Conservation (phyloP, 1,140 invertebrate species). For the Pectinophora gossypiella region DNA sequence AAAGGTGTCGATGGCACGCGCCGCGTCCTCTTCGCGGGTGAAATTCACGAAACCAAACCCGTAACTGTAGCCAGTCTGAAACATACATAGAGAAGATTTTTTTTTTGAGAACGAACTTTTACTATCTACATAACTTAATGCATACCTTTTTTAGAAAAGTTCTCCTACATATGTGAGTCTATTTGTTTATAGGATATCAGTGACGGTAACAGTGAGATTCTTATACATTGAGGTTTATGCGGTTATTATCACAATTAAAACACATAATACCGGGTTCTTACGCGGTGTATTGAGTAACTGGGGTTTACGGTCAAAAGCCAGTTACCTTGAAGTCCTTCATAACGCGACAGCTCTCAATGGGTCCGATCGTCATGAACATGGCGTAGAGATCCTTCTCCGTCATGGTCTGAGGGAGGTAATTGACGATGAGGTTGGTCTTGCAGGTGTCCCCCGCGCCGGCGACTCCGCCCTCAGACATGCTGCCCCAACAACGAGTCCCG, state of each 20-base stretch:
- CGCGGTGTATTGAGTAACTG: too few species aligned
- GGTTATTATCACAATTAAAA: too few species aligned
- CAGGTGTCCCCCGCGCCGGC: slow-evolving; percentile 50
- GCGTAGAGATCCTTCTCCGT: slow-evolving; percentile 93
- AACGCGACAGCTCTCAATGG: slow-evolving; percentile 92
- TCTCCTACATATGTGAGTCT: too few species aligned
- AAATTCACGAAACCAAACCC: slow-evolving; percentile 98
- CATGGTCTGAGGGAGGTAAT: slow-evolving; percentile 96
- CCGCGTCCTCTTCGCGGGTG: slow-evolving; percentile 88
- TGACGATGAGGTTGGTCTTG: slow-evolving; percentile 93
- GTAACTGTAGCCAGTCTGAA: slow-evolving; percentile 94
- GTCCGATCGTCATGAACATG: slow-evolving; percentile 91
- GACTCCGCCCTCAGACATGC: slow-evolving; percentile 59
- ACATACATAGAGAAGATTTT: slow-evolving; percentile 11
- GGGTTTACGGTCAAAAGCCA: too few species aligned
- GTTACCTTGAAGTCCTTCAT: slow-evolving; percentile 92
- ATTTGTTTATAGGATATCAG: too few species aligned
- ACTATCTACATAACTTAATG: too few species aligned
- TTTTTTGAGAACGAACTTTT: too few species aligned
- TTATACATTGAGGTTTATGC: too few species aligned
- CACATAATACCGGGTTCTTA: too few species aligned
- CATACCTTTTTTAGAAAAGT: too few species aligned
- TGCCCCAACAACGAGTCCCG: slow-evolving; percentile 53
- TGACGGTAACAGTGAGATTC: too few species aligned
- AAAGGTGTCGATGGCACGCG: slow-evolving; percentile 88